Evolutionary conservation across 2,113 vertebrate species (phyloP).

Genomic region (Amphilophus citrinellus): DNA sequence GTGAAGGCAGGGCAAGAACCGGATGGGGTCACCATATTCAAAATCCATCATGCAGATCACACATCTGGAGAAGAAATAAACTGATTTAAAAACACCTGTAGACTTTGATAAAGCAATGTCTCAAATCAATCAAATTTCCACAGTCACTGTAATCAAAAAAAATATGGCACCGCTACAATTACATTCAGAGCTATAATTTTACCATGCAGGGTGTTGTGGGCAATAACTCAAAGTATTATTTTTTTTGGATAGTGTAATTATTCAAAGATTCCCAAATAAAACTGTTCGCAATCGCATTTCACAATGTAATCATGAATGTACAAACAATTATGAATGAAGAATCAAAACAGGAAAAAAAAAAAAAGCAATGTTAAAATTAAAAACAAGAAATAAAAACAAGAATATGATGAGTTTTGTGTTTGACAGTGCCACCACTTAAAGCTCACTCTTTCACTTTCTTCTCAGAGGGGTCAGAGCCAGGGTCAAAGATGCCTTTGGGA

Average conservation of each 20-base stretch:
- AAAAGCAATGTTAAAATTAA: background rate
- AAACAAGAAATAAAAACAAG: background rate
- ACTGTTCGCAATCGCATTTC: background rate
- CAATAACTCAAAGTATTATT: background rate
- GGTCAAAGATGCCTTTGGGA: slow-evolving; percentile 93
- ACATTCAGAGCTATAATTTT: too few species aligned
- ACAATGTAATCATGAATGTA: background rate
- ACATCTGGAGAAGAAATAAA: slow-evolving; percentile 83
- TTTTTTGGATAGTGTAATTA: background rate
- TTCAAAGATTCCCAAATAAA: background rate
- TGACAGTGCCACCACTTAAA: background rate
- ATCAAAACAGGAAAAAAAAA: background rate
- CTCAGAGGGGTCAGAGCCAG: slow-evolving; percentile 91
- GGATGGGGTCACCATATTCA: slow-evolving; percentile 95
- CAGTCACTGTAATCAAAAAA: too few species aligned
- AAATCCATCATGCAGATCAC: slow-evolving; percentile 99
- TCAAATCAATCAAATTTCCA: too few species aligned
- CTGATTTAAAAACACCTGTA: background rate
- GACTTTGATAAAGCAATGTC: background rate
- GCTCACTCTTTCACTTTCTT: slow-evolving; percentile 98
- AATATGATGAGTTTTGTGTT: background rate
- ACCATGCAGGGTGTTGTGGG: too few species aligned
- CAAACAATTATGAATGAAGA: background rate
- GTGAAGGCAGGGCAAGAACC: slow-evolving; percentile 99
- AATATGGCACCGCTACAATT: too few species aligned